Base-by-base conservation (phyloP, 1,140 invertebrate species). In the Calliphora vicina region DNA sequence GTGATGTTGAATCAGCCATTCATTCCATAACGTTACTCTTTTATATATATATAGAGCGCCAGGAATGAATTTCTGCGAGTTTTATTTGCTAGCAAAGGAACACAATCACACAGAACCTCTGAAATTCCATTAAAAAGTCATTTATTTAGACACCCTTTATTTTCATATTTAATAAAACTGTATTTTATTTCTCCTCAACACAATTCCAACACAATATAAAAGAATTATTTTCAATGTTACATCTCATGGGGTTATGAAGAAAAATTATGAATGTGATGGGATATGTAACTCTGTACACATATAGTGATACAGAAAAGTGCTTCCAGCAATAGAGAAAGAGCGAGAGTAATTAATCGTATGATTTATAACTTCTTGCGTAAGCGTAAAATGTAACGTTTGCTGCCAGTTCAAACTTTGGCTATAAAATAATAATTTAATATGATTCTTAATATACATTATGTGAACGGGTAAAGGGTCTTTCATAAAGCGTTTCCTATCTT, bases 221-320 rank as follows among this genome's bases (percentile, higher is more conserved):
- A 81, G 50, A 27, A 57, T 81, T 26, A 57, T 61, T 57, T 81
- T 81, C 26, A 57, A 61, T 57, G 45, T 61, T 61, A 81, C 15
- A 81, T 57, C 50, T 57, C 43, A 57, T 57, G 80, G 45, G 80
- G 43, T 81, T 61, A 81, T 13, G 13, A 10, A 20, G 35, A 43
- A 89, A 89, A 88, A 89, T 88, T 88, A 87, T 88, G 45, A 35
- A 35, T 57, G 12, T 57, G 45, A 72, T 72, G 45, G 20, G 8
- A 23, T 20, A 74, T 35, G 26, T 74, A 27, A 12, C 9, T 2
- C 26, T 2, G 10, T 23, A 27, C 3, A 67, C 1, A 25, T 25
- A 67, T 23, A 57, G 57, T 10, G 23, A 67, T 17, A 9, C 3
- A 20, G 57, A 67, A 67, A 67, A 67, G 2, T 67, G 57, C 57